Percentiles rank a stretch among this genome's conserved stretches.
Evolutionary conservation across 2,888 invertebrate species (phyloP).

Genomic region (Lacanobia oleracea): DNA sequence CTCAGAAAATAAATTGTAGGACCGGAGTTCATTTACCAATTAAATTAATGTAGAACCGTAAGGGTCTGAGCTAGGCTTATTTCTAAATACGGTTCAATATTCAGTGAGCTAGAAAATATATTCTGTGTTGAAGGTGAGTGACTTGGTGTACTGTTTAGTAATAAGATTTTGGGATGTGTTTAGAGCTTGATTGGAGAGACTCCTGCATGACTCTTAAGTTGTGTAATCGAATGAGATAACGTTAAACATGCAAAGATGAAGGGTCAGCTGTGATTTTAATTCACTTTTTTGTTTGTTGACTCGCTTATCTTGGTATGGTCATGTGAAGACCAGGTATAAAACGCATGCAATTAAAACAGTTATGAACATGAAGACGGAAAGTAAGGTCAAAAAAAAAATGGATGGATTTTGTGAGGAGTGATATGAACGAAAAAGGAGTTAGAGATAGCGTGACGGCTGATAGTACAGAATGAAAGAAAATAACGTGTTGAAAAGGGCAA

Average conservation of each 20-base stretch:
- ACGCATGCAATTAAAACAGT: too few relatives aligned
- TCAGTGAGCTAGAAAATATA: slow-evolving; percentile 48
- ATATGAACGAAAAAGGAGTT: too few relatives aligned
- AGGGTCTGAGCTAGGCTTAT: slow-evolving; percentile 24
- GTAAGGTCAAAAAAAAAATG: too few relatives aligned
- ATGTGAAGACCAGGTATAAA: too few relatives aligned
- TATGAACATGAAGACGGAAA: too few relatives aligned
- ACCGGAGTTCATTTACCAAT: slow-evolving; percentile 40
- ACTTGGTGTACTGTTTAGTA: not conserved
- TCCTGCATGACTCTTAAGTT: not conserved
- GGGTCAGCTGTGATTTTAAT: too few relatives aligned
- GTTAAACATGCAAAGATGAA: not conserved
- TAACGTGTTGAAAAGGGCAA: too few relatives aligned
- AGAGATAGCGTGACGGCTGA: too few relatives aligned
- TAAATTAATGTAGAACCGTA: slow-evolving; percentile 36
- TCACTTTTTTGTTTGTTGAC: too few relatives aligned
- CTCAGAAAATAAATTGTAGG: slow-evolving; percentile 43
- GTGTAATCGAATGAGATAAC: not conserved
- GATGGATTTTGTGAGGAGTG: too few relatives aligned
- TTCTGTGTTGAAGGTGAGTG: not conserved
- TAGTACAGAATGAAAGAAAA: too few relatives aligned
- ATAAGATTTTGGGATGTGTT: not conserved
- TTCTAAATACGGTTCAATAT: slow-evolving; percentile 36
- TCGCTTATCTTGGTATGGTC: too few relatives aligned
- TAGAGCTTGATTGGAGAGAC: not conserved